Evolutionary conservation across 2,888 invertebrate genomes (phyloP), one percentile per base, ranked within the genome.

Genomic region (Lumbricus terrestris): DNA sequence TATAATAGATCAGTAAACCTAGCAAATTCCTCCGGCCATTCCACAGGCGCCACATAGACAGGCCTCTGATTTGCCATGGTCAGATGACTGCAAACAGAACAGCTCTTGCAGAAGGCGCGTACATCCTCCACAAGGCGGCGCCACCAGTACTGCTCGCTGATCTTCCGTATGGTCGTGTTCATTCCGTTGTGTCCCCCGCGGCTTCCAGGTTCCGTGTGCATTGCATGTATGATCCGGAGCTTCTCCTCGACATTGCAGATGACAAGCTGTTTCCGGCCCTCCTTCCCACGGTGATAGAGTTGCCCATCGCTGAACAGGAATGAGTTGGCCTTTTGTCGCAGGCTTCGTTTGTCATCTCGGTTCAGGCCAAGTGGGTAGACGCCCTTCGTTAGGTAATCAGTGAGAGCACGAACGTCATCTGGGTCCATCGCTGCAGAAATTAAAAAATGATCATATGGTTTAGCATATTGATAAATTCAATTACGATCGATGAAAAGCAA

Each of bases 61-160:
- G 33, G 82, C 89, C 35, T 40, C 13, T 85, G 82, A 35, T 83
- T 89, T 34, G 37, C 42, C n/a, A 34, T 16, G 16, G 37, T 90
- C 90, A 33, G 82, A 13, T 29, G 83, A 38, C 83, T n/a, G 82
- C 90, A 90, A 1, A 83, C 83, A 23, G 42, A 6, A 40, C 90
- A 90, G n/a, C 34, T 90, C 38, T 47, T 83, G 42, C 90, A 90
- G 83, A 40, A 90, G 16, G 37, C 82, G 5, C 42, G 82, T n/a
- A 90, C 90, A 34, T 90, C 90, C 40, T 90, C 90, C 83, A 90
- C 90, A 29, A 90, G 37, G 34, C 83, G 83, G 38, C 83, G 37
- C 90, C 90, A 90, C 90, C 90, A 90, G 83, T 83, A 85, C 40
- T 47, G 37, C 38, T 82, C 83, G 83, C 90, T 33, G 37, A 90